phyloP scores from a whole-genome alignment of 2,888 invertebrate genomes.

The Chironomus tentans region DNA sequence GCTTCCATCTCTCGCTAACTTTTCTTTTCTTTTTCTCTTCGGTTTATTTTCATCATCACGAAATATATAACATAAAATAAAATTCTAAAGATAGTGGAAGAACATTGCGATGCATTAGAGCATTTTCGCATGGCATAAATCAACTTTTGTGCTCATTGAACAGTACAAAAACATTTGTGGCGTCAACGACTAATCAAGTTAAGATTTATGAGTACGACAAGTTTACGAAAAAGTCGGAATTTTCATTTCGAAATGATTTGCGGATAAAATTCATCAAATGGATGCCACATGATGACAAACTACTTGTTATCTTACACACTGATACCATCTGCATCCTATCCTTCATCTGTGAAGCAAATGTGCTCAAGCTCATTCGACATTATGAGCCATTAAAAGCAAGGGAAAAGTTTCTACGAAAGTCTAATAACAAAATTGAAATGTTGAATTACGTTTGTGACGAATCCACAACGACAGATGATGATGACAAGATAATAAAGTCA shows the following conservation, averaged over 20 bases:
- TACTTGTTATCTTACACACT: not conserved
- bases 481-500: slow-evolving; percentile 12
- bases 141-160: slow-evolving; percentile 6
- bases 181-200: slow-evolving; percentile 7
- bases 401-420: not conserved
- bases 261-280: not conserved
- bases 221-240: slow-evolving; percentile 5
- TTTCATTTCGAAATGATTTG: not conserved
- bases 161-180: slow-evolving; percentile 7
- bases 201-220: slow-evolving; percentile 16
- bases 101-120: slow-evolving; percentile 14
- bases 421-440: slow-evolving; percentile 9
- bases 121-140: not conserved
- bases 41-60: not conserved
- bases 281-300: slow-evolving; percentile 2
- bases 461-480: not conserved
- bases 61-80: too few relatives aligned
- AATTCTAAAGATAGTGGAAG: not conserved
- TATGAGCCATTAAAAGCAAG: slow-evolving; percentile 7
- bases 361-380: slow-evolving; percentile 10
- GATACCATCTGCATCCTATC: not conserved
- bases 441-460: slow-evolving; percentile 4
- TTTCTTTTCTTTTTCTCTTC: not conserved
- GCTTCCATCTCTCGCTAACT: not conserved
- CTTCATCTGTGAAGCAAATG: not conserved